Evolutionary conservation across 2,888 invertebrate genomes (phyloP).

Genomic region (Zelleria hepariella): DNA sequence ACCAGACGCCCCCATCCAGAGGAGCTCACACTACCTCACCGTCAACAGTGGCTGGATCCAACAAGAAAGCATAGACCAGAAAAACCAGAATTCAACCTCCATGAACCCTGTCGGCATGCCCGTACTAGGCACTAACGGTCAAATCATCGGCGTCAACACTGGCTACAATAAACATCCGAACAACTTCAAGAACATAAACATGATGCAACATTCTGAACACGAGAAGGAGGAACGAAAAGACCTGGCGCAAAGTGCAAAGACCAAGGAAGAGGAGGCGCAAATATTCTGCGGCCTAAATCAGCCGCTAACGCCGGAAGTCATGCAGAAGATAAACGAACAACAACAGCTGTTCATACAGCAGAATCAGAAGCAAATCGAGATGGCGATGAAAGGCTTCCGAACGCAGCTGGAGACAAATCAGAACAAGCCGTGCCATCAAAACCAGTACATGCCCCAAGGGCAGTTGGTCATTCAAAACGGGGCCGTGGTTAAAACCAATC

Average conservation of each 20-base stretch:
- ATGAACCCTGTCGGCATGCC: slow-evolving; percentile 42
- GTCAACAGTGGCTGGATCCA: slow-evolving; percentile 66
- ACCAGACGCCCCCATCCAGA: slow-evolving; percentile 50
- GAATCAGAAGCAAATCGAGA: slow-evolving; percentile 67
- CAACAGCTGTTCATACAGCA: slow-evolving; percentile 72
- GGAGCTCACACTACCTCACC: slow-evolving; percentile 59
- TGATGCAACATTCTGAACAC: slow-evolving; percentile 34
- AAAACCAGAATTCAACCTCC: slow-evolving; percentile 27
- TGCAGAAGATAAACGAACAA: slow-evolving; percentile 71
- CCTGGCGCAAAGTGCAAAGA: slow-evolving; percentile 22
- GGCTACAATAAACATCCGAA: slow-evolving; percentile 38
- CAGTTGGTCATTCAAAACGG: slow-evolving; percentile 64
- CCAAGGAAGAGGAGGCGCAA: slow-evolving; percentile 57
- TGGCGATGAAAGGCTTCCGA: slow-evolving; percentile 65
- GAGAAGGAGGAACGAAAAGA: slow-evolving; percentile 49
- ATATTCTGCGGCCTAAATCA: slow-evolving; percentile 61
- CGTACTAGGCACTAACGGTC: slow-evolving; percentile 72
- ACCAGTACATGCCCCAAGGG: slow-evolving; percentile 48
- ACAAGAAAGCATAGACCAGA: slow-evolving; percentile 44
- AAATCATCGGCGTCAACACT: slow-evolving; percentile 73
- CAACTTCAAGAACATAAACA: slow-evolving; percentile 28
- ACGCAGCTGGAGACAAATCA: slow-evolving; percentile 42
- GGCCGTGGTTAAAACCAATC: slow-evolving; percentile 61
- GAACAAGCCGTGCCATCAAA: slow-evolving; percentile 35
- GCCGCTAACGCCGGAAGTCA: slow-evolving; percentile 63